A percentile compares a stretch with the other conserved stretches of the same genome.
phyloP scores from a whole-genome alignment of 2,888 invertebrate genomes.

The Fragum sueziense region DNA sequence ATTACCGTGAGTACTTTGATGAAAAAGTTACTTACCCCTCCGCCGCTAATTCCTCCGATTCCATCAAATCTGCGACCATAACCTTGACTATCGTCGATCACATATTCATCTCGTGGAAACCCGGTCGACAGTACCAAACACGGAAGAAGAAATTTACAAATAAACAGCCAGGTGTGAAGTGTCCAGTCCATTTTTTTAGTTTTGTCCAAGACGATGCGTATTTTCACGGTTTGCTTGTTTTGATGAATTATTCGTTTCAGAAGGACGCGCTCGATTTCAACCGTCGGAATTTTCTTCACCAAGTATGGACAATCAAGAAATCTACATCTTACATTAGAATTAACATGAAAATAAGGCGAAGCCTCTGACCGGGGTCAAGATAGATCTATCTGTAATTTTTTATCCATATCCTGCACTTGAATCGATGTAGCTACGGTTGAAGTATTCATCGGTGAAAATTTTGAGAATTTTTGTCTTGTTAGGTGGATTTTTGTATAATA shows the following conservation, averaged over 20 bases:
- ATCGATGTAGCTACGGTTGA: too few relatives aligned
- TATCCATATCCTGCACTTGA: too few relatives aligned
- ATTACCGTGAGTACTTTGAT: background rate
- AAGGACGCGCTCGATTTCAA: background rate
- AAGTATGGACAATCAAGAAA: too few relatives aligned
- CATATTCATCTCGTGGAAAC: constrained; percentile 22
- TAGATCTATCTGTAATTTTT: too few relatives aligned
- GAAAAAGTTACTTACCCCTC: constrained; percentile 64
- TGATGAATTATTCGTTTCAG: background rate
- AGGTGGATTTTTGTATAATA: too few relatives aligned
- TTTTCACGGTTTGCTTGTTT: background rate
- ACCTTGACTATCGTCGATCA: constrained; percentile 64
- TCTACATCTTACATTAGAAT: too few relatives aligned
- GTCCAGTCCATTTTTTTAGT: background rate
- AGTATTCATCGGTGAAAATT: too few relatives aligned
- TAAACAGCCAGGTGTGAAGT: background rate
- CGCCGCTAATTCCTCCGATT: constrained; percentile 74
- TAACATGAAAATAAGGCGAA: too few relatives aligned
- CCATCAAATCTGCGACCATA: constrained; percentile 70
- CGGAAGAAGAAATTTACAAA: background rate
- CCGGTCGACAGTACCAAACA: background rate
- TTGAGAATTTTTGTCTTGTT: too few relatives aligned
- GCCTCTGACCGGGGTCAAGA: too few relatives aligned
- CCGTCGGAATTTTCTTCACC: too few relatives aligned
- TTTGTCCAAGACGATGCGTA: background rate